Percentiles rank a stretch among this genome's conserved stretches.
These are phyloP conservation scores for Villa cingulata DNA, from an alignment of 2,888 invertebrate genomes.

Conservation along the genomic window DNA sequence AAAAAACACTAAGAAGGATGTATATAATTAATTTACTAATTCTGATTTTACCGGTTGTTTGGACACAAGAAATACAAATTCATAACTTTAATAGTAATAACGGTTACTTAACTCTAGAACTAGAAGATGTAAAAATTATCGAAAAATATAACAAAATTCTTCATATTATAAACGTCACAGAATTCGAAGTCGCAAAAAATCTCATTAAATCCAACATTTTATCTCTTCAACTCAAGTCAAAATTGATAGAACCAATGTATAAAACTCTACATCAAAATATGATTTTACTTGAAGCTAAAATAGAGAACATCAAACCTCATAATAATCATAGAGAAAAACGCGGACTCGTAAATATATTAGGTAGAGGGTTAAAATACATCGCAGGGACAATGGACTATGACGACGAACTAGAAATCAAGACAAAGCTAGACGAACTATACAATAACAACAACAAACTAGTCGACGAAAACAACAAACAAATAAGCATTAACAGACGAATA, in stretches of 20 bases:
- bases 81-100: not conserved
- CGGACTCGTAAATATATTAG: constrained; percentile 4
- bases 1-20: not conserved
- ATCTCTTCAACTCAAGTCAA: not conserved
- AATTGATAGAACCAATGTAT: not conserved
- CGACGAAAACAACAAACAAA: too few relatives aligned
- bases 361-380: constrained; percentile 5
- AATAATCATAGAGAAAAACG: not conserved
- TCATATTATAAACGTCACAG: not conserved
- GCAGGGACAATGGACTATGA: constrained; percentile 2
- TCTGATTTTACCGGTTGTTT: not conserved
- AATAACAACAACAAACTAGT: not conserved
- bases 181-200: not conserved
- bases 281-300: not conserved
- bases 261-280: not conserved
- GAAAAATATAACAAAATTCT: too few relatives aligned
- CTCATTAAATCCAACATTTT: not conserved
- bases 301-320: not conserved
- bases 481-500: too few relatives aligned
- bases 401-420: not conserved
- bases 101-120: not conserved
- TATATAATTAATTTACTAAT: not conserved
- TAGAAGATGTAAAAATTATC: not conserved
- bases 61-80: not conserved
- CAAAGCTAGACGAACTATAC: not conserved